phyloP scores from a whole-genome alignment of 1,140 invertebrate genomes.

The Aphaenogaster rudis region DNA sequence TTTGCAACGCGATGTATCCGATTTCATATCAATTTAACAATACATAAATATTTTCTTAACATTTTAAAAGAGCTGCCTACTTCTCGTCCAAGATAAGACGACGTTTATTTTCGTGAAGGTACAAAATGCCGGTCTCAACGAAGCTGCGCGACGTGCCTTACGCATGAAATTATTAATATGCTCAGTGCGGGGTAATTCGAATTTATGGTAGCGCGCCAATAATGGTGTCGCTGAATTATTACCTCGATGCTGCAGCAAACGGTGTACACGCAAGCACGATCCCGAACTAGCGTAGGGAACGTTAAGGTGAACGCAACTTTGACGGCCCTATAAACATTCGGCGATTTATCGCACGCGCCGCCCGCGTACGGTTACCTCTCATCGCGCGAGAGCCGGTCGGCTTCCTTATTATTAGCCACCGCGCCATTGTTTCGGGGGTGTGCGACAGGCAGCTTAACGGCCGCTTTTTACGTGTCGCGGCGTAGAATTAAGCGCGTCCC shows the following conservation, averaged over 20 bases:
- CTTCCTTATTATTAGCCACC: conserved; percentile 46
- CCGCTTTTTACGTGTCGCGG: conserved; percentile 52
- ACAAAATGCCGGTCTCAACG: neutral
- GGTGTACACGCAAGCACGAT: neutral
- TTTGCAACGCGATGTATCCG: neutral
- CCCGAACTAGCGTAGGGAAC: neutral
- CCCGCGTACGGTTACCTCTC: conserved; percentile 1
- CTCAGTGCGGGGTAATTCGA: conserved; percentile 25
- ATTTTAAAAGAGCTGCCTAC: neutral
- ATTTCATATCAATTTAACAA: neutral
- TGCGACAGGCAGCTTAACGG: conserved; percentile 49
- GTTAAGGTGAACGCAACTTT: conserved; percentile 33
- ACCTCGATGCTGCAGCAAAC: conserved; percentile 19
- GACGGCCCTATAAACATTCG: conserved; percentile 53
- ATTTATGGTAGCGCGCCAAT: conserved; percentile 61
- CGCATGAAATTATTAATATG: conserved; percentile 58
- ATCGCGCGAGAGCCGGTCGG: neutral
- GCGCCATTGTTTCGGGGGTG: conserved; percentile 31
- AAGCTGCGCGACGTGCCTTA: conserved; percentile 9
- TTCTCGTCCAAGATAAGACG: neutral
- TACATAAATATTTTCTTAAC: neutral
- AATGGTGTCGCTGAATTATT: conserved; percentile 62
- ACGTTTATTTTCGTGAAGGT: neutral
- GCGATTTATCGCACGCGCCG: conserved; percentile 43
- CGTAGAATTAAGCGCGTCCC: conserved; percentile 53